Evolutionary conservation across 2,113 vertebrate species (phyloP), one percentile per base, ranked within the genome.

Genomic region (Prolemur simus): DNA sequence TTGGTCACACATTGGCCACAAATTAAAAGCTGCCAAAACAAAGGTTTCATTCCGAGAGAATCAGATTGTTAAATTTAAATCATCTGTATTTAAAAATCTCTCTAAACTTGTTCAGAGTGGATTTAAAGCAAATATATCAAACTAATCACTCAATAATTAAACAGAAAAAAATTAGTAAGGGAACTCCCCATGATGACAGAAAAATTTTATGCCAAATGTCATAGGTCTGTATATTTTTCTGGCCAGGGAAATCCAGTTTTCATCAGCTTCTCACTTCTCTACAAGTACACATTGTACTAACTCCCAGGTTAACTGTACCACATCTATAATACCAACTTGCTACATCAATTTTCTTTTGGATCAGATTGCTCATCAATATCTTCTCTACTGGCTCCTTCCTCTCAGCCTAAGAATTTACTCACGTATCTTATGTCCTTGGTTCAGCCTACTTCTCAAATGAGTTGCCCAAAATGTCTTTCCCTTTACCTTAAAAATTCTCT

Each of bases 21-120:
- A 29, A 93, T 0, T 95, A 29, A 94, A 96, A 89, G 56, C 6
- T 96, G 39, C 39, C 80, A 74, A 89, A 92, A 90, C 1, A 68
- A 2, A 83, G 94, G 21, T 76, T 78, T 23, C 49, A 68, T 39
- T 85, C 49, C 34, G 34, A 94, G 37, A 90, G 58, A 84, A 87
- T 87, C 42, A 94, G 54, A 90, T 52, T 84, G 12, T 49, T 94
- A n/a, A 92, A 93, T n/a, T 88, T 82, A 83, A 97, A 90, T 76
- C 47, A 90, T 15, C 58, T 82, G 20, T 54, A 94, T 66, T 39
- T 91, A 83, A 95, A 94, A 58, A n/a, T 7, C 5, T n/a, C 80
- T 82, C 87, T 76, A 78, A 87, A 63, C 14, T 87, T 91, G 49
- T 88, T 93, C 45, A 91, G 93, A 74, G 20, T n/a, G 39, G 6